A percentile compares a stretch with the other conserved stretches of the same genome.
These are phyloP conservation scores for Eupsittula cactorum DNA, from an alignment of 2,113 vertebrate genomes.

Conservation along the genomic window DNA sequence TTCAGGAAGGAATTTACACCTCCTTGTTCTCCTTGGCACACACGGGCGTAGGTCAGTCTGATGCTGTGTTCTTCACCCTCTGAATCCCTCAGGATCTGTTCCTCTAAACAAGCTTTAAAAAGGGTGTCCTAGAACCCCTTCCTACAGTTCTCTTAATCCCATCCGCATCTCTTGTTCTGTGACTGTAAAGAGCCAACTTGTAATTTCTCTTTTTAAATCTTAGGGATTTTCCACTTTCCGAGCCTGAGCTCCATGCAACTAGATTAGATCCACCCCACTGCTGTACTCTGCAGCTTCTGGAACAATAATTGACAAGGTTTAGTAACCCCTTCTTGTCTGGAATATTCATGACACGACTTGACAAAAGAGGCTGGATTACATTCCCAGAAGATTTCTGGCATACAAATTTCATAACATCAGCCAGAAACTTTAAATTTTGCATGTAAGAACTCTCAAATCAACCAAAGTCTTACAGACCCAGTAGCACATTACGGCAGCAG, in stretches of 20 bases:
- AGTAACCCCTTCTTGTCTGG: background rate
- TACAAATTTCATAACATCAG: background rate
- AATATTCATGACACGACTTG: background rate
- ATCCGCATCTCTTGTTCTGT: background rate
- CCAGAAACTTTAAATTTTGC: background rate
- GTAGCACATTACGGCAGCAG: background rate
- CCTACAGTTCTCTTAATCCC: background rate
- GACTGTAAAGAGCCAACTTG: background rate
- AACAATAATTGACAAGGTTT: background rate
- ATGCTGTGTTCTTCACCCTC: background rate
- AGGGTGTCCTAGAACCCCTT: background rate
- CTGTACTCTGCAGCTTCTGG: background rate
- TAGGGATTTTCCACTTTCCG: background rate
- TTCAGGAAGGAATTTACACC: background rate
- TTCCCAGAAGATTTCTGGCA: background rate
- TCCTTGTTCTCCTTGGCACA: background rate
- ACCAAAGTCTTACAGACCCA: background rate
- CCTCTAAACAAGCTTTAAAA: background rate
- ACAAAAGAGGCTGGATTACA: background rate
- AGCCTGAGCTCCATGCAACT: background rate
- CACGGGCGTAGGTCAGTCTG: background rate
- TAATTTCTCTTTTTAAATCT: background rate
- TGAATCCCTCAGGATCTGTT: background rate
- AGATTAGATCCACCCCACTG: background rate
- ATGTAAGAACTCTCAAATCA: background rate